Evolutionary conservation across 2,888 invertebrate species (phyloP), one percentile per base, ranked within the genome.

Genomic region (Dynastes grantii): DNA sequence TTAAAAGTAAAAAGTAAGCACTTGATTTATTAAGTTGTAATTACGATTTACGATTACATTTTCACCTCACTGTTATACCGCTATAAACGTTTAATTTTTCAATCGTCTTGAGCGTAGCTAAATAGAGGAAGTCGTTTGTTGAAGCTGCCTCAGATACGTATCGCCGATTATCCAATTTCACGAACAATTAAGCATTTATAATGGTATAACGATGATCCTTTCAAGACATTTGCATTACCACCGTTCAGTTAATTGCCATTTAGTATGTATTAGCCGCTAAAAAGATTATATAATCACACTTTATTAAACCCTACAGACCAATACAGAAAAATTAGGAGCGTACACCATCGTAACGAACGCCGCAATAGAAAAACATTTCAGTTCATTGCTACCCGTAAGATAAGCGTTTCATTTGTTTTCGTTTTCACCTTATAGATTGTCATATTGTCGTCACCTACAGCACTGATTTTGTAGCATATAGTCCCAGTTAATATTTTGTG

Each of bases 1-100:
- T 90, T 98, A 63, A 94, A 95, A 90, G 97, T 98, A 40, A 97
- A 97, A 93, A 97, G 98, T 98, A 91, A 95, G 97, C 29, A 79
- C 22, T 45, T 76, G 45, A 67, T 70, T 11, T 78, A 68, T 63
- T 29, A 27, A 8, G 45, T 8, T 11, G 45, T 63, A 63, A 63
- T 29, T 63, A 13, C 2, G 27, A 27, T 2, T 32, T 13, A 32
- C 63, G 8, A 63, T 29, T 32, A 32, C 11, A 63, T 63, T 29
- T 40, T 67, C n/a, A 67, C 22, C 22, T 58, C 16, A 45, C 37
- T 71, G 75, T 27, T 16, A 16, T 67, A 49, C 55, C 65, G 29
- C 27, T 67, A 45, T 67, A 67, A 67, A 45, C 8, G 65, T 8
- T 67, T 29, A 55, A 55, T 55, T 55, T 63, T 32, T 29, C 13